Evolutionary conservation across 1,140 invertebrate species (phyloP).

Genomic region (Apis cerana): DNA sequence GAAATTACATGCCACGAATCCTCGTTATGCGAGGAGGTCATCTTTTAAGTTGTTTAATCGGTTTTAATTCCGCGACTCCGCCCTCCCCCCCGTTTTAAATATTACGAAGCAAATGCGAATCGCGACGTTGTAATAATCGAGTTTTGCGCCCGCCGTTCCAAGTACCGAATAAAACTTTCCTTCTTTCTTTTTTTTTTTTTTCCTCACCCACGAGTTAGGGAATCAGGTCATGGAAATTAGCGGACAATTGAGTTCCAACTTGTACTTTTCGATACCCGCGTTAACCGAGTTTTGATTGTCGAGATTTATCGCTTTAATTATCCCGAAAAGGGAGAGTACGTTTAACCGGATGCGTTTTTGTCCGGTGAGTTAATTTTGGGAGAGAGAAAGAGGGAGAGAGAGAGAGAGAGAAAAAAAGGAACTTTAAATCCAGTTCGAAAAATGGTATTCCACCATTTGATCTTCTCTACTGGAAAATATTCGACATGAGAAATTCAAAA

Average conservation of each 20-base stretch:
- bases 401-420: neutral
- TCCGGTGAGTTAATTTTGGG: neutral
- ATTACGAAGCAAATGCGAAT: neutral
- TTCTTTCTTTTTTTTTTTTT: no score
- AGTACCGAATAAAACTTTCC: neutral
- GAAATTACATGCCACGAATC: neutral
- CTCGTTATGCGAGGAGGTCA: neutral
- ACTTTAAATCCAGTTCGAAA: neutral
- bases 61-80: neutral
- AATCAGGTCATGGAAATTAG: constrained; percentile 29
- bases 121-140: constrained; percentile 3
- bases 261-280: constrained; percentile 31
- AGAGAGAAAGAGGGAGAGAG: no score
- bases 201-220: no score
- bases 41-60: neutral
- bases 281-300: constrained; percentile 39
- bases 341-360: neutral
- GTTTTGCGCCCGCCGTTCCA: neutral
- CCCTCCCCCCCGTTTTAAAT: neutral
- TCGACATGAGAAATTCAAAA: no score
- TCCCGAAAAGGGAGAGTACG: neutral
- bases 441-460: neutral
- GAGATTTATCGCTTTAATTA: constrained; percentile 26
- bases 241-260: constrained; percentile 22
- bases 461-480: no score